Percentiles rank a stretch among this genome's conserved stretches.
Conservation (phyloP, 2,113 vertebrate species). For the Rhinoderma darwinii region DNA sequence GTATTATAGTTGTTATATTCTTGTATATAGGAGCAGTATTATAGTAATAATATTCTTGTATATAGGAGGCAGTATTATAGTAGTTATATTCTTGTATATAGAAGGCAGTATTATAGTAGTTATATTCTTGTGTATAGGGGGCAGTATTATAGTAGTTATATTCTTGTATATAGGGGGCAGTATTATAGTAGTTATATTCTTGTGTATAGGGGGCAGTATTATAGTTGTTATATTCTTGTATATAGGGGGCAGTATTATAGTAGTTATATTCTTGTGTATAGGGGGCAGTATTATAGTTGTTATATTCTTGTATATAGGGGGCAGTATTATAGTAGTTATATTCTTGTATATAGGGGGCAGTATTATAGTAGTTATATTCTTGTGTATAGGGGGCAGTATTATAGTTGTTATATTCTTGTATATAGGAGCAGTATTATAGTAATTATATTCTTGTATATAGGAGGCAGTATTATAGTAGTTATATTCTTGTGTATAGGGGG, state of each 20-base stretch:
- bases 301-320: background rate
- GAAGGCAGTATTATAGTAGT: background rate
- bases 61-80: background rate
- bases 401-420: too few relatives aligned
- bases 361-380: conserved; percentile 1
- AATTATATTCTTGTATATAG: too few relatives aligned
- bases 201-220: background rate
- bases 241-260: background rate
- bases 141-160: too few relatives aligned
- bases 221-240: background rate
- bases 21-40: background rate
- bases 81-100: background rate
- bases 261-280: background rate
- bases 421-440: too few relatives aligned
- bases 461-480: too few relatives aligned
- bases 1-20: conserved; percentile 7
- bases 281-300: background rate
- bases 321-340: background rate
- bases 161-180: too few relatives aligned
- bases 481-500: too few relatives aligned
- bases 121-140: too few relatives aligned
- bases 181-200: conserved; percentile 10
- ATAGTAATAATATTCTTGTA: background rate
- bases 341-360: background rate
- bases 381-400: too few relatives aligned